phyloP scores from a whole-genome alignment of 2,113 vertebrate genomes.

The Pomatorhinus ruficollis region DNA sequence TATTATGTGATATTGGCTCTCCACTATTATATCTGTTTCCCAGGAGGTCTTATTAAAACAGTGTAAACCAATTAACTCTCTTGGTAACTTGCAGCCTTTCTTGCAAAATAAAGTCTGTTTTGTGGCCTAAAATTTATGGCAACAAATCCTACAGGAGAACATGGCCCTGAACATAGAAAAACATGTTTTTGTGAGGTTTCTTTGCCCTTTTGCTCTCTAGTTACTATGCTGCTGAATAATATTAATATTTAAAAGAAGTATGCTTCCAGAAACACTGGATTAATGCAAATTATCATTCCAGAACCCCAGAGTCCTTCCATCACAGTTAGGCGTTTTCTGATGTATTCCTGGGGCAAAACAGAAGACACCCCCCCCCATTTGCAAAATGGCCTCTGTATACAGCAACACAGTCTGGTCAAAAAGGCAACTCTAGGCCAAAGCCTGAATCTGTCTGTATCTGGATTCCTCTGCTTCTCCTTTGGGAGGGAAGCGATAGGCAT shows the following conservation, averaged over 20 bases:
- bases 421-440: not conserved
- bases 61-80: slow-evolving; percentile 72
- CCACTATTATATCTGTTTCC: slow-evolving; percentile 50
- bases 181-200: slow-evolving; percentile 13
- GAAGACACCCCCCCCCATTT: too few relatives aligned
- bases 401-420: not conserved
- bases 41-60: slow-evolving; percentile 73
- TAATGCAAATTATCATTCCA: not conserved
- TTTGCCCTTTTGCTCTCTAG: slow-evolving; percentile 20
- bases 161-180: slow-evolving; percentile 46
- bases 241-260: slow-evolving; percentile 39
- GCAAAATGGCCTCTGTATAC: not conserved
- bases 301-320: not conserved
- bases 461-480: not conserved
- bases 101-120: slow-evolving; percentile 50
- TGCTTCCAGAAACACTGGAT: slow-evolving; percentile 14
- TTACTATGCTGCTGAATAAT: not conserved
- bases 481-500: not conserved
- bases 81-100: slow-evolving; percentile 56
- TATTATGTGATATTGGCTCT: slow-evolving; percentile 55
- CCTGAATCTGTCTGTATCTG: not conserved
- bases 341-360: not conserved
- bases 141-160: slow-evolving; percentile 48
- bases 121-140: slow-evolving; percentile 52
- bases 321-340: not conserved